Base-by-base conservation (phyloP, 2,888 invertebrate genomes). In the Harmothoe impar region DNA sequence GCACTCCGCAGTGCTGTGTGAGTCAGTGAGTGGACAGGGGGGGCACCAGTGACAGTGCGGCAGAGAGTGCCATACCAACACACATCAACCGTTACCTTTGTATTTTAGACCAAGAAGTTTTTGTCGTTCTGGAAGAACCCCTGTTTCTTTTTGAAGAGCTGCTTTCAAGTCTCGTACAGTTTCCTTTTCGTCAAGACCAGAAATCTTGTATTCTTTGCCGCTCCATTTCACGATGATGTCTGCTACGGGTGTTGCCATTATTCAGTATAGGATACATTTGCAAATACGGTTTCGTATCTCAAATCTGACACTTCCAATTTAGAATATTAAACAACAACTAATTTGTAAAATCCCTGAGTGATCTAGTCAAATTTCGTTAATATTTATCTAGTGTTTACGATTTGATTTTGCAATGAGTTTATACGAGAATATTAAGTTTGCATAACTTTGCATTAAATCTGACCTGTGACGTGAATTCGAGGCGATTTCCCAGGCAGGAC, bases 71-170 rank as follows among this genome's bases (percentile, higher is more conserved):
- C 77, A 31, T 0, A 77, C 25, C 31, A 3, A n/a, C 5, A 77
- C 43, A 10, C 77, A 77, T 1, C 77, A 7, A 5, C 25, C 15
- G 7, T 77, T 96, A 98, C 99, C 98, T 97, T 98, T 98, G 95
- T 97, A 97, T 96, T 98, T 99, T 89, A 99, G 97, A 96, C 99
- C 99, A 78, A 99, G 97, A 78, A 99, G 96, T 96, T 99, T 99
- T 96, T 99, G 99, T 92, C 99, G 97, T 94, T 98, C 98, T n/a
- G 98, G 98, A 91, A 98, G 97, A 35, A 99, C 99, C 92, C 98
- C 97, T 84, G 99, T 99, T 95, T 98, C 97, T 95, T 97, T 97
- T 95, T 97, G 97, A 93, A 99, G 98, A 91, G 97, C 97, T 94
- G 97, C 97, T 96, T 99, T 99, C 92, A 99, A 96, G 96, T 97